These are phyloP conservation scores for Agrilus mali DNA, from an alignment of 2,888 invertebrate species.

Conservation along the genomic window DNA sequence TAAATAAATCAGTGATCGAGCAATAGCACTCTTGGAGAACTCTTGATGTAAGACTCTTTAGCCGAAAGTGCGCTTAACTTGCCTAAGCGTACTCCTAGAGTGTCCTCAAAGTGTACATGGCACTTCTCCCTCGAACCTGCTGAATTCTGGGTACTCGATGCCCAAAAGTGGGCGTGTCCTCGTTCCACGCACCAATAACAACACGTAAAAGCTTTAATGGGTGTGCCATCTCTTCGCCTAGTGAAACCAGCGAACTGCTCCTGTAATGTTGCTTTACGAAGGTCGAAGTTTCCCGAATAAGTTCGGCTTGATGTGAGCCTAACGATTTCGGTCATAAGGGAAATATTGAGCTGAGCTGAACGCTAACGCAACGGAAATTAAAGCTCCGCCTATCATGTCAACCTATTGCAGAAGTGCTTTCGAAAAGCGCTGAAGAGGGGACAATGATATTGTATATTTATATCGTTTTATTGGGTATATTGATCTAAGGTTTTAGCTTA, in stretches of 20 bases:
- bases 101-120: constrained; percentile 38
- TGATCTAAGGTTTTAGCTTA: constrained; percentile 22
- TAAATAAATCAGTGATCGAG: constrained; percentile 39
- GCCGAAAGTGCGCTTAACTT: constrained; percentile 38
- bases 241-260: not conserved
- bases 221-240: constrained; percentile 3
- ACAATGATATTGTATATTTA: constrained; percentile 35
- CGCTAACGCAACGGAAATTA: constrained; percentile 9
- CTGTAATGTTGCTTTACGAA: no score
- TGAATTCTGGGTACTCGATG: constrained; percentile 33
- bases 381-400: constrained; percentile 20
- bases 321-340: no score
- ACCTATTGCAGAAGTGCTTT: constrained; percentile 26
- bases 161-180: constrained; percentile 20
- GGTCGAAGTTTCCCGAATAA: not conserved
- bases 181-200: constrained; percentile 13
- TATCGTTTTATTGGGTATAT: constrained; percentile 36
- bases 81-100: constrained; percentile 38
- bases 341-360: no score
- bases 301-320: constrained; percentile 3
- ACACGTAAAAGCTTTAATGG: constrained; percentile 1
- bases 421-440: constrained; percentile 23
- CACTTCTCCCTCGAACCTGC: constrained; percentile 31
- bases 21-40: constrained; percentile 36
- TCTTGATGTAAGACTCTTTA: constrained; percentile 40